phyloP scores from a whole-genome alignment of 2,888 invertebrate genomes.

The Malthinus flaveolus region DNA sequence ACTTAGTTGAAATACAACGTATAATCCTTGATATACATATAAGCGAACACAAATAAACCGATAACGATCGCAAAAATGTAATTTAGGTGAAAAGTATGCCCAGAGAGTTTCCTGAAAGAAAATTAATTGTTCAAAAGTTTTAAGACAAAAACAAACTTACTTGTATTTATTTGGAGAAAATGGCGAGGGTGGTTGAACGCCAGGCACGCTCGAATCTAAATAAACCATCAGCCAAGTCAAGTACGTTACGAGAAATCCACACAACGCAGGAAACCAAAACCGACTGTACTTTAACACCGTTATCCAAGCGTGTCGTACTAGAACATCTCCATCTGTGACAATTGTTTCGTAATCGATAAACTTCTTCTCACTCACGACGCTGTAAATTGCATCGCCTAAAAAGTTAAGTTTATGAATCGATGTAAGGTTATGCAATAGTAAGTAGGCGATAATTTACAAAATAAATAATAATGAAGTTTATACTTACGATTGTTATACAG shows the following conservation, averaged over 20 bases:
- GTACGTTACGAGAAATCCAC: conserved; percentile 58
- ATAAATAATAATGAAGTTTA: neutral
- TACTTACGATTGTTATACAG: conserved; percentile 48
- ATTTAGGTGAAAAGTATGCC: conserved; percentile 54
- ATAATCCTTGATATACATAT: conserved; percentile 50
- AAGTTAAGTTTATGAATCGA: conserved; percentile 15
- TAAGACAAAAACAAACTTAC: conserved; percentile 43
- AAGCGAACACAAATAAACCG: conserved; percentile 54
- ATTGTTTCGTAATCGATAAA: conserved; percentile 45
- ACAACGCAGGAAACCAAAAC: conserved; percentile 50
- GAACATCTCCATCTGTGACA: conserved; percentile 47
- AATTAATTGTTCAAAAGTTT: neutral
- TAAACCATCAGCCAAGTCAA: conserved; percentile 64
- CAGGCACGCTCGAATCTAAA: conserved; percentile 64
- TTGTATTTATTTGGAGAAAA: conserved; percentile 59
- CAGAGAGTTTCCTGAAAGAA: conserved; percentile 47
- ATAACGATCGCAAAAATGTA: conserved; percentile 57
- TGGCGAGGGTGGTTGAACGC: conserved; percentile 62
- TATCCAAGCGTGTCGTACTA: conserved; percentile 47
- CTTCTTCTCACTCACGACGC: conserved; percentile 42
- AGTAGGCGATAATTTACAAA: too few species aligned
- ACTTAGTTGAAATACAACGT: conserved; percentile 30
- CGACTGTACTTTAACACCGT: conserved; percentile 46
- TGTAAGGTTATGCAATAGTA: too few species aligned
- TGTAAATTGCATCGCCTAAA: conserved; percentile 39